Percentiles rank a stretch among this genome's conserved stretches.
Conservation (phyloP, 2,113 vertebrate genomes). For the Nematolebias whitei region DNA sequence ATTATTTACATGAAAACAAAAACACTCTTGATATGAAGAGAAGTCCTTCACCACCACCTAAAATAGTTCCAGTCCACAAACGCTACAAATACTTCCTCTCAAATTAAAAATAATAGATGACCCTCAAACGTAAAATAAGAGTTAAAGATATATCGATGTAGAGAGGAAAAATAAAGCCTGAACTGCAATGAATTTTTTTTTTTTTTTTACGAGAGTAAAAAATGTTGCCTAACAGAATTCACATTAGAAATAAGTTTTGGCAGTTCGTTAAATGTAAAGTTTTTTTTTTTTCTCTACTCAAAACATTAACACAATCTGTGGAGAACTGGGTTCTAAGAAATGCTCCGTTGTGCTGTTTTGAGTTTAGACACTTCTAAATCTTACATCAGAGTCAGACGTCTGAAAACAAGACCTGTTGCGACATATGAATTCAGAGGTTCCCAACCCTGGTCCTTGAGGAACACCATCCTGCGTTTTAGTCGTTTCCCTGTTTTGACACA, state of each 20-base stretch:
- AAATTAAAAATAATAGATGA: constrained; percentile 21
- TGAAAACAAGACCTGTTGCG: too few species aligned
- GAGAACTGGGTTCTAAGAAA: too few species aligned
- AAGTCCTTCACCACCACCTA: constrained; percentile 61
- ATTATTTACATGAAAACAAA: constrained; percentile 73
- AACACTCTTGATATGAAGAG: constrained; percentile 64
- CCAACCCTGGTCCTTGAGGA: too few species aligned
- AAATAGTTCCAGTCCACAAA: constrained; percentile 52
- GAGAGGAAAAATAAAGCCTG: background rate
- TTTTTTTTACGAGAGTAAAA: constrained; percentile 11
- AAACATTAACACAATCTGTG: too few species aligned
- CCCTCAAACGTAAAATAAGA: constrained; percentile 54
- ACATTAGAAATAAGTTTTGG: background rate
- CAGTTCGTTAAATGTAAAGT: background rate
- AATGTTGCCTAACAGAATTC: constrained; percentile 5
- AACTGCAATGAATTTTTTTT: constrained; percentile 18
- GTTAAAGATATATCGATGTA: constrained; percentile 24
- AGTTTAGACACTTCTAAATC: too few species aligned
- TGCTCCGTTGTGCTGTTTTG: too few species aligned
- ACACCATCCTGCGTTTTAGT: too few species aligned
- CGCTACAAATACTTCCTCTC: constrained; percentile 27
- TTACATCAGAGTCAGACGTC: too few species aligned
- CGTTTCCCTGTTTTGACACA: too few species aligned
- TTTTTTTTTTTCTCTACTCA: background rate
- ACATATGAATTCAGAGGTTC: too few species aligned